Percentiles rank a stretch among this genome's conserved stretches.
Evolutionary conservation across 2,797 vertebrate genomes (phyloP).

Genomic region (Tenualosa ilisha): DNA sequence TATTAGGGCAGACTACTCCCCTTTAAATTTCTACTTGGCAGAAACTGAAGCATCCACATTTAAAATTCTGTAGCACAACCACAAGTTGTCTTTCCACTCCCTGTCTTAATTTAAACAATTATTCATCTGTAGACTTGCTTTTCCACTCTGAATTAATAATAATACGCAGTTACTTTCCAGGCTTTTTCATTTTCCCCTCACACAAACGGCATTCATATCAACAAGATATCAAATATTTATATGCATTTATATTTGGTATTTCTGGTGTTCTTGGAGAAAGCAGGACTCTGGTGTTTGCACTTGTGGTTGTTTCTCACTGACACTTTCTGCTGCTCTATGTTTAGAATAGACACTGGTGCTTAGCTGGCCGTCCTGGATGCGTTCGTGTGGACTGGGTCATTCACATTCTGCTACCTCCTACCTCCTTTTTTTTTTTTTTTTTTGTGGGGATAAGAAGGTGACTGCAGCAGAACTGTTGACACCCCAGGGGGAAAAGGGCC

Average conservation of each 20-base stretch:
- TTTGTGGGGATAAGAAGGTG: conserved; percentile 44
- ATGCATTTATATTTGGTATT: conserved; percentile 5
- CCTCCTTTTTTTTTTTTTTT: not conserved
- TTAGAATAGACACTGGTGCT: not conserved
- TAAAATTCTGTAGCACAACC: not conserved
- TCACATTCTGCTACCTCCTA: not conserved
- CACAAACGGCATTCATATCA: not conserved
- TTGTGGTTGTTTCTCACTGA: conserved; percentile 19
- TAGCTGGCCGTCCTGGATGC: conserved; percentile 1
- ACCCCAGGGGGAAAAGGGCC: not conserved
- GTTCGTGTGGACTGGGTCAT: not conserved
- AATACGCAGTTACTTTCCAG: not conserved
- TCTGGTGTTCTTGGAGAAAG: not conserved
- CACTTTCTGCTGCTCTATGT: not conserved
- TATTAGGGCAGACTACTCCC: not conserved
- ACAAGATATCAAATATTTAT: conserved; percentile 25
- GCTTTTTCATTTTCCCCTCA: not conserved
- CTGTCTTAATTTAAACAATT: conserved; percentile 3
- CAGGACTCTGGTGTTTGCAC: not conserved
- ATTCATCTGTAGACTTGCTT: conserved; percentile 3
- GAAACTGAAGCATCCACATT: not conserved
- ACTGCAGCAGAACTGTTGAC: conserved; percentile 29
- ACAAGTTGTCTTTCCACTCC: not conserved
- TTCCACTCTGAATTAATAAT: conserved; percentile 12
- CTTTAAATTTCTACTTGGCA: not conserved